Evolutionary conservation across 2,113 vertebrate species (phyloP), one percentile per base, ranked within the genome.

Genomic region (Mesitornis unicolor): DNA sequence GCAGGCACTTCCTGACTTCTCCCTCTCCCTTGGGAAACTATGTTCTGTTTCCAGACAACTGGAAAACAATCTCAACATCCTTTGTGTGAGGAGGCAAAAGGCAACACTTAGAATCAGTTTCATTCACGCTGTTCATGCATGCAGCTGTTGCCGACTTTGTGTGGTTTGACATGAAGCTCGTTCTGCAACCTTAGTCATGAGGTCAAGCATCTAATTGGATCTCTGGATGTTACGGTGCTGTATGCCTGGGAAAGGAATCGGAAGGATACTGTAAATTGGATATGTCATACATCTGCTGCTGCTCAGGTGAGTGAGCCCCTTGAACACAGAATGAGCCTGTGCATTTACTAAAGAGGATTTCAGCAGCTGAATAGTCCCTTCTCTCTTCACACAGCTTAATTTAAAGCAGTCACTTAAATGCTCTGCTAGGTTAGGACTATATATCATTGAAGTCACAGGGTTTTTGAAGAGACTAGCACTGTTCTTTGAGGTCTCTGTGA

Each of bases 1-100:
- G 69, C 91, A 94, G 91, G 79, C 7, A 51, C 75, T 69, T 50
- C 84, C 84, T 84, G 85, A 35, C 19, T 45, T 8, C 40, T 68
- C 61, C 77, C 36, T 61, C 90, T 88, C 50, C 29, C 56, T 77
- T 40, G 33, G 64, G 61, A 43, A 64, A 29, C 42, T 43, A 7
- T 7, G n/a, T 43, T 9, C 36, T 50, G 4, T 6, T 42, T 53
- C 54, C 18, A 82, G 64, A 67, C 56, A 47, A 5, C 53, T 64
- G 67, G 79, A 31, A 40, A 35, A 69, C 42, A 25, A 51, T 20
- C 36, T 50, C 9, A 2, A 7, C 2, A 6, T 28, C 51, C 48
- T 69, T 16, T 50, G 40, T 33, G 6, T 53, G 45, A 60, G 40
- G 29, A 79, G 63, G 57, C 26, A 36, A 50, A 84, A 60, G n/a